Evolutionary conservation across 2,888 invertebrate genomes (phyloP).

Genomic region (Emmelina monodactyla): DNA sequence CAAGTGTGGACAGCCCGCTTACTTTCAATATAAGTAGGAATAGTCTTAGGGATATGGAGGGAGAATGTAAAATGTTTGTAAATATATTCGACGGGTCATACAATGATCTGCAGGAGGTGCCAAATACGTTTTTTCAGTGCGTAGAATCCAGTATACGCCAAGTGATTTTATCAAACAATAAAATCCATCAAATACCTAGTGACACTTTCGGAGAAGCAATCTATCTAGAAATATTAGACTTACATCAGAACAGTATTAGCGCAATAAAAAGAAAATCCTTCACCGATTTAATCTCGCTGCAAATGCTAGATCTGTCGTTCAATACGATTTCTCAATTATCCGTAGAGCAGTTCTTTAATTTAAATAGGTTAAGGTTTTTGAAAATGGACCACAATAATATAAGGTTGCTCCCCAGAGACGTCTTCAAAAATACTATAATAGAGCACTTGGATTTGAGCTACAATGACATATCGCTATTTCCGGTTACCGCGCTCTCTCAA

Average conservation of each 20-base stretch:
- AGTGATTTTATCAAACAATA: constrained; percentile 78
- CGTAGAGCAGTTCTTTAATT: constrained; percentile 80
- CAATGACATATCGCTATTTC: constrained; percentile 82
- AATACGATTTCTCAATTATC: constrained; percentile 80
- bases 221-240: constrained; percentile 75
- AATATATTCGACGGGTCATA: constrained; percentile 75
- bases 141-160: constrained; percentile 71
- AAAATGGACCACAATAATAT: constrained; percentile 77
- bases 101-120: constrained; percentile 72
- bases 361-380: constrained; percentile 76
- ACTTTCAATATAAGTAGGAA: constrained; percentile 81
- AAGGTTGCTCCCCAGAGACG: constrained; percentile 76
- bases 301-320: constrained; percentile 79
- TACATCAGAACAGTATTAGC: constrained; percentile 78
- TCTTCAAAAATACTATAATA: constrained; percentile 80
- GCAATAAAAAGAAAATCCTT: constrained; percentile 79
- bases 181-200: constrained; percentile 72
- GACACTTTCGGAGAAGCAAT: constrained; percentile 77
- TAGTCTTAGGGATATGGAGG: constrained; percentile 56
- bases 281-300: constrained; percentile 75
- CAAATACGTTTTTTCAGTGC: constrained; percentile 70
- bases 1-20: constrained; percentile 70
- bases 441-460: constrained; percentile 82
- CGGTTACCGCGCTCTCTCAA: constrained; percentile 78
- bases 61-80: constrained; percentile 65